A percentile compares a stretch with the other conserved stretches of the same genome.
Conservation (phyloP, 2,888 invertebrate species). For the Troilus luridus region DNA sequence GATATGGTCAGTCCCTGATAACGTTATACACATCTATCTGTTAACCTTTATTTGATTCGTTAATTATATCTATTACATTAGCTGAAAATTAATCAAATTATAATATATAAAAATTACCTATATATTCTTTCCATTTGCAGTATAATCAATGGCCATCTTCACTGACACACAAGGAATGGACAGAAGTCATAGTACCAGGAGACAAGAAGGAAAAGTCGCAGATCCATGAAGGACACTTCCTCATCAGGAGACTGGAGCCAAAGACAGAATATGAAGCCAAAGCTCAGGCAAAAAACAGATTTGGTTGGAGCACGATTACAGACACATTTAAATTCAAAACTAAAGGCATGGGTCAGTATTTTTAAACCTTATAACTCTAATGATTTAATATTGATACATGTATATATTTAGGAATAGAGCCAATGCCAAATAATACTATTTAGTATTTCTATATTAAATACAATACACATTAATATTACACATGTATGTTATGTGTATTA, state of each 20-base stretch:
- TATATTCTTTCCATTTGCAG: background rate
- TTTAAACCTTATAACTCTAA: no score
- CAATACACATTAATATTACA: no score
- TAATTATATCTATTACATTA: background rate
- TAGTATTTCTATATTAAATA: no score
- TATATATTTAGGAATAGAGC: no score
- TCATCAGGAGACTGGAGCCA: slow-evolving; percentile 76
- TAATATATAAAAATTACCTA: background rate
- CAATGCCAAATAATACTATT: no score
- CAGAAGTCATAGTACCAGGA: slow-evolving; percentile 72
- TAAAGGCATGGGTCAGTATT: slow-evolving; percentile 74
- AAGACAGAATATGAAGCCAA: slow-evolving; percentile 77
- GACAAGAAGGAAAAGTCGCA: slow-evolving; percentile 71
- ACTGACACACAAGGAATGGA: slow-evolving; percentile 68
- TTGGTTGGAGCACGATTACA: slow-evolving; percentile 77
- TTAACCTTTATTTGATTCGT: no score
- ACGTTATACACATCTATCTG: no score
- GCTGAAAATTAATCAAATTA: background rate
- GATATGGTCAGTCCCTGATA: no score
- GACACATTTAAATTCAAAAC: slow-evolving; percentile 76
- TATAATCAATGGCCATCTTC: slow-evolving; percentile 14
- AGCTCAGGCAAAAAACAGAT: slow-evolving; percentile 77
- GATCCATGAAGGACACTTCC: slow-evolving; percentile 76
- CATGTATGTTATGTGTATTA: no score
- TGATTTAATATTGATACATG: no score